A percentile compares a stretch with the other conserved stretches of the same genome.
These are phyloP conservation scores for Microchirus variegatus DNA, from an alignment of 2,797 vertebrate species.

Conservation along the genomic window DNA sequence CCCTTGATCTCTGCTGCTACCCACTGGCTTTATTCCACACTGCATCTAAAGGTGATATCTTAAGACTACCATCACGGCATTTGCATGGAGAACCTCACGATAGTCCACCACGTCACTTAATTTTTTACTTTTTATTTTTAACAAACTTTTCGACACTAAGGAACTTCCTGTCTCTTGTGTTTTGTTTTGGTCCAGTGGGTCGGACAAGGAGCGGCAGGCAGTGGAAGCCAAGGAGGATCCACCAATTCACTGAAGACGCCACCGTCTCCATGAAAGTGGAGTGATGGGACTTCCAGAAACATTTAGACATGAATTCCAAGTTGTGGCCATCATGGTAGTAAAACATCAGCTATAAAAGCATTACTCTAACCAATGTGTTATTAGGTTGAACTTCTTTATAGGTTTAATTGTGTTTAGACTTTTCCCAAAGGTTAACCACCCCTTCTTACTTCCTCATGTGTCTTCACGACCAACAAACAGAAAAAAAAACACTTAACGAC, in stretches of 20 bases:
- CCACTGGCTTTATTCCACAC: too few relatives aligned
- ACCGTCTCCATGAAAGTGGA: slow-evolving; percentile 68
- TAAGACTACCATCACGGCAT: too few relatives aligned
- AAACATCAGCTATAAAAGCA: slow-evolving; percentile 33
- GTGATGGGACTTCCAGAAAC: neutral
- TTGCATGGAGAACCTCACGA: too few relatives aligned
- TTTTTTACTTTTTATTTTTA: neutral
- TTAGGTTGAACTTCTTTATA: slow-evolving; percentile 15
- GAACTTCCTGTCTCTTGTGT: slow-evolving; percentile 9
- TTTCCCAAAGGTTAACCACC: slow-evolving; percentile 1
- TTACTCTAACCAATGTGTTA: slow-evolving; percentile 23
- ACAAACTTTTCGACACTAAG: too few relatives aligned
- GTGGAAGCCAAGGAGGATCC: slow-evolving; percentile 80
- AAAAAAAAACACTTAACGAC: slow-evolving; percentile 53
- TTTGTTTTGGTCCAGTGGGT: slow-evolving; percentile 69
- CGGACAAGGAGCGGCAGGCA: slow-evolving; percentile 67
- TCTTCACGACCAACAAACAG: slow-evolving; percentile 54
- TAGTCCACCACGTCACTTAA: too few relatives aligned
- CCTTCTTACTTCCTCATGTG: slow-evolving; percentile 45
- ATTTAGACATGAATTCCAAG: slow-evolving; percentile 20
- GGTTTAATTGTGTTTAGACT: slow-evolving; percentile 14
- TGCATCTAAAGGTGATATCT: too few relatives aligned
- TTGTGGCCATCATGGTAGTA: slow-evolving; percentile 1
- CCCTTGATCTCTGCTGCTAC: too few relatives aligned
- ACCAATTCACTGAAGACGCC: slow-evolving; percentile 83